A percentile compares a stretch with the other conserved stretches of the same genome.
These are phyloP conservation scores for Dendrolimus houi DNA, from an alignment of 2,888 invertebrate genomes.

Conservation along the genomic window DNA sequence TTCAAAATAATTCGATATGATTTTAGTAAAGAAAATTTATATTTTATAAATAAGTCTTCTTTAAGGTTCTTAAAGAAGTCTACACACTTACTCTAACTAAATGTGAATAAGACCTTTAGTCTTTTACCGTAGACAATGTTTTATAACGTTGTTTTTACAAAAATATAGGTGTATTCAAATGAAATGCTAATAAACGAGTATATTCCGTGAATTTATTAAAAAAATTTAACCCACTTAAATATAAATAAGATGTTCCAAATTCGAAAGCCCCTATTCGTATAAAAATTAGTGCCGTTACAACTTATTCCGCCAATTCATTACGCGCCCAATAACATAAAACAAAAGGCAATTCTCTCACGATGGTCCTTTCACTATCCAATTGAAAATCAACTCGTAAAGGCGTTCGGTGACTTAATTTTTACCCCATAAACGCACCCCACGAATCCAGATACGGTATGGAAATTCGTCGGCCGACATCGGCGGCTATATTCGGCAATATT, in stretches of 20 bases:
- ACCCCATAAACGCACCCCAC: slow-evolving; percentile 73
- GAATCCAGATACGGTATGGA: slow-evolving; percentile 72
- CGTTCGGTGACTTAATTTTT: slow-evolving; percentile 68
- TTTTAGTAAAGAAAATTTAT: too few species aligned
- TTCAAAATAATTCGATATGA: too few species aligned
- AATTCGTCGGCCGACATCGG: slow-evolving; percentile 55
- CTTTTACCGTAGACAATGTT: too few species aligned
- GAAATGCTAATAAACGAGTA: too few species aligned
- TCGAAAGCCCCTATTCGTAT: background rate
- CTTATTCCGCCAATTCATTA: background rate
- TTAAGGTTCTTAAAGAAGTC: too few species aligned
- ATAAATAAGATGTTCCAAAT: background rate
- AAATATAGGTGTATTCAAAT: too few species aligned
- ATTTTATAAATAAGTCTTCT: too few species aligned
- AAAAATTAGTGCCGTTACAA: background rate
- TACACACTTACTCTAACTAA: too few species aligned
- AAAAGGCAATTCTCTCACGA: slow-evolving; percentile 12
- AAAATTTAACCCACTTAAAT: background rate
- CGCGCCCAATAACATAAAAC: slow-evolving; percentile 9
- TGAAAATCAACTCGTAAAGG: slow-evolving; percentile 55
- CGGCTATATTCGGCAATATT: slow-evolving; percentile 74
- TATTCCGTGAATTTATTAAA: too few species aligned
- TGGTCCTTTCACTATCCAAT: slow-evolving; percentile 37
- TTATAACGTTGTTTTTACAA: too few species aligned
- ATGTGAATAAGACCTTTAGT: too few species aligned